Conservation (phyloP, 2,797 vertebrate species). For the Lutra lutra region DNA sequence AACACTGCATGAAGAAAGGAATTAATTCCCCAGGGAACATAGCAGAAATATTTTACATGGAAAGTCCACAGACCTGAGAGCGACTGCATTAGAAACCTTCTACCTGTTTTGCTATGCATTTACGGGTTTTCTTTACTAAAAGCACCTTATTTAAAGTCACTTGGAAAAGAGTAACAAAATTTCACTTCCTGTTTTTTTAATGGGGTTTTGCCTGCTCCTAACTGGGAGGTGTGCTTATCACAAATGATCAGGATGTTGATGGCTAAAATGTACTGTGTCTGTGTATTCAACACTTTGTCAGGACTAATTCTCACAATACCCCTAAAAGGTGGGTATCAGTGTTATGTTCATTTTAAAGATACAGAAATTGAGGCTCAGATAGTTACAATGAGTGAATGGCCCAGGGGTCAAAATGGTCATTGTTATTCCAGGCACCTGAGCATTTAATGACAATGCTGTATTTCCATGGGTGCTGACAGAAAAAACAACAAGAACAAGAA, state of each 20-base stretch:
- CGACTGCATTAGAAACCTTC: neutral
- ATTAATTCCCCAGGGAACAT: neutral
- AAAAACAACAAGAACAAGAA: neutral
- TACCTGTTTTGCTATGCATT: neutral
- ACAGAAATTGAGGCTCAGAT: neutral
- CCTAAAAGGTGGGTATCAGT: neutral
- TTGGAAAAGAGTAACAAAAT: neutral
- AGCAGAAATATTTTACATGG: constrained; percentile 2
- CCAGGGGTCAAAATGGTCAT: neutral
- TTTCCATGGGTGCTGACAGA: neutral
- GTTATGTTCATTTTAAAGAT: neutral
- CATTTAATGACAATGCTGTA: neutral
- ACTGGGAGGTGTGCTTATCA: neutral
- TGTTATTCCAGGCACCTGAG: neutral
- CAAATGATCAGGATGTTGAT: neutral
- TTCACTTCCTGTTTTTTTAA: neutral
- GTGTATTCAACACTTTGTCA: neutral
- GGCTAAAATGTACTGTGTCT: neutral
- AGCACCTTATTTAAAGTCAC: neutral
- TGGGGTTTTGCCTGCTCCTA: neutral
- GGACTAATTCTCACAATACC: neutral
- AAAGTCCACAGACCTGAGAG: neutral
- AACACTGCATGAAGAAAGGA: neutral
- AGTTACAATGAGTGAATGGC: neutral
- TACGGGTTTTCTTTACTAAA: constrained; percentile 16